Base-by-base conservation (phyloP, 2,888 invertebrate species). In the Morpho achilles region DNA sequence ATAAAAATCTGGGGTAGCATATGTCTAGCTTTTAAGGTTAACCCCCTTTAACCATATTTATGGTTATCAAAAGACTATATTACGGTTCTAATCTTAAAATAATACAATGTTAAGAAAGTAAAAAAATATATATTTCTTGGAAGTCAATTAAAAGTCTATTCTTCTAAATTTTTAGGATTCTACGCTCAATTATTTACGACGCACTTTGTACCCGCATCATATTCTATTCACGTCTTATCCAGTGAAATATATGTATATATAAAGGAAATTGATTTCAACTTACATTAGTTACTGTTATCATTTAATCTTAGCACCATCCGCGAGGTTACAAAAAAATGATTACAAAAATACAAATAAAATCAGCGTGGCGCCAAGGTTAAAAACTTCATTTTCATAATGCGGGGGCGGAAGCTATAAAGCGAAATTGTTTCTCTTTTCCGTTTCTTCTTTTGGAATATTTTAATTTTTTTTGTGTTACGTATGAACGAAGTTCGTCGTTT, bases 331-430 rank as follows among this genome's bases (percentile, higher is more conserved):
- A 58, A 59, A 63, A 52, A 50, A 46, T 46, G 57, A 60, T 61
- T 50, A 59, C 40, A 46, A 49, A 23, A 51, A 49, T 47, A 60
- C 55, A 60, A 61, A 60, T 58, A 63, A 58, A 60, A 57, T 55
- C 63, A 48, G 47, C 62, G 62, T 65, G 67, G 62, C 69, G 69
- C 71, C 63, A 72, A 71, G 69, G 74, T 64, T 77, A 84, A 84
- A 87, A 85, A 84, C 79, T 81, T 84, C 76, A 87, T 87, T 86
- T 84, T 82, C 82, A 85, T 87, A 84, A 87, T 81, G 81, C 79
- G 72, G 71, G 79, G 80, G 73, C 82, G 84, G 85, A 88, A 84
- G 82, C 76, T 70, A 80, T 86, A 86, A 87, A 87, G 72, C 75
- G 76, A 77, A 77, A 83, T 84, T 83, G 83, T 84, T 86, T 81